Evolutionary conservation across 2,888 invertebrate genomes (phyloP), one percentile per base, ranked within the genome.

Genomic region (Eretmocerus hayati): DNA sequence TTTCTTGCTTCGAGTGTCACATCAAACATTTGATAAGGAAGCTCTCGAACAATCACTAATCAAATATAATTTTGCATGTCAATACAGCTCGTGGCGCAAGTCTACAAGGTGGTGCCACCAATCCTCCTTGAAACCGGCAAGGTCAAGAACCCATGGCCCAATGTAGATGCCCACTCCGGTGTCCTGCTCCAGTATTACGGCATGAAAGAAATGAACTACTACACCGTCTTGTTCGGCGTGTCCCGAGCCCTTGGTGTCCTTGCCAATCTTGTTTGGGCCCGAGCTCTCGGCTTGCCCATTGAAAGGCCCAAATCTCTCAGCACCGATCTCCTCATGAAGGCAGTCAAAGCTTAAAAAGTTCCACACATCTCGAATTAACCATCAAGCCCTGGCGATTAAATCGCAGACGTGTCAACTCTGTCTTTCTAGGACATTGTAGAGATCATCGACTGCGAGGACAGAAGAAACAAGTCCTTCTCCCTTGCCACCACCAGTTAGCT

Each of bases 121-220:
- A 84, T 95, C 65, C 84, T 95, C 37, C 80, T 87, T 61, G 91
- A 92, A 74, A 87, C 90, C 59, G 95, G 94, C 66, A 95, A 95
- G 75, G 93, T 93, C 52, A 90, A 93, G 81, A 95, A 95, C 81
- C 95, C 95, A 54, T 96, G 94, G 94, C 95, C 95, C 58, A 95
- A 96, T 72, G 95, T 96, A 60, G 95, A 96, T 75, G 93, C 95
- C 19, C 94, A 95, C 77, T 93, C 93, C 57, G 95, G 95, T 58
- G 93, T 67, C 38, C 58, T 69, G 37, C 70, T 77, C 33, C 75
- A 87, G 76, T 84, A 89, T 75, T 90, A 85, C 65, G 88, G 87
- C 60, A 78, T 91, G 80, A 88, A 80, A 64, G 90, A 91, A 73
- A 90, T 89, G 87, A 86, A 84, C 71, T 91, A 86, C 73, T 92